Evolutionary conservation across 2,113 vertebrate species (phyloP).

Genomic region (Pelvicachromis taeniatus): DNA sequence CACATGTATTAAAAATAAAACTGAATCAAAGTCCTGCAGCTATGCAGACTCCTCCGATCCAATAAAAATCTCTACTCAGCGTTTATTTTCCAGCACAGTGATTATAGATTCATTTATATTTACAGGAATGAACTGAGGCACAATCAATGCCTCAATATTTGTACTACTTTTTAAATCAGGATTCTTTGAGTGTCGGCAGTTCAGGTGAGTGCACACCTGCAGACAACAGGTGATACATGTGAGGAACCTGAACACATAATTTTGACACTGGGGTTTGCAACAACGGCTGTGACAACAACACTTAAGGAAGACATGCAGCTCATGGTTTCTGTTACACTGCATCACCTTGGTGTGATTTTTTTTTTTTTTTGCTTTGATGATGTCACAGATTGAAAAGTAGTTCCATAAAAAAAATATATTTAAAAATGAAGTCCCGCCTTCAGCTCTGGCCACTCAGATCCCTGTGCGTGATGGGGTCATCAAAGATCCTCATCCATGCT

Average conservation of each 20-base stretch:
- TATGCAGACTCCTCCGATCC: background rate
- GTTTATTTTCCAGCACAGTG: background rate
- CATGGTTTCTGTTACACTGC: background rate
- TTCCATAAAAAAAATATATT: background rate
- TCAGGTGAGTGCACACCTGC: background rate
- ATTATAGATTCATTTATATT: background rate
- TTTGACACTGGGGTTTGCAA: background rate
- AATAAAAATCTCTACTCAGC: background rate
- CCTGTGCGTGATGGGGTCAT: background rate
- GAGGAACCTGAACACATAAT: background rate
- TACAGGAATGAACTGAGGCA: background rate
- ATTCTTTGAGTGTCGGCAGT: background rate
- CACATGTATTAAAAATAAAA: background rate
- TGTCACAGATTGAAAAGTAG: background rate
- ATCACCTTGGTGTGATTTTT: background rate
- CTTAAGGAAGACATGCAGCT: background rate
- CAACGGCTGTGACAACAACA: background rate
- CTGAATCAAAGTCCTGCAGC: background rate
- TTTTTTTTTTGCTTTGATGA: background rate
- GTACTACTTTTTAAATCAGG: background rate
- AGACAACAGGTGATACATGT: background rate
- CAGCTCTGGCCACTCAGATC: background rate
- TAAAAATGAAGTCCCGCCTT: background rate
- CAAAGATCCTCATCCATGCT: constrained; percentile 85
- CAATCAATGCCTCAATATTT: background rate